Evolutionary conservation across 2,113 vertebrate genomes (phyloP), one percentile per base, ranked within the genome.

Genomic region (Pionites leucogaster): DNA sequence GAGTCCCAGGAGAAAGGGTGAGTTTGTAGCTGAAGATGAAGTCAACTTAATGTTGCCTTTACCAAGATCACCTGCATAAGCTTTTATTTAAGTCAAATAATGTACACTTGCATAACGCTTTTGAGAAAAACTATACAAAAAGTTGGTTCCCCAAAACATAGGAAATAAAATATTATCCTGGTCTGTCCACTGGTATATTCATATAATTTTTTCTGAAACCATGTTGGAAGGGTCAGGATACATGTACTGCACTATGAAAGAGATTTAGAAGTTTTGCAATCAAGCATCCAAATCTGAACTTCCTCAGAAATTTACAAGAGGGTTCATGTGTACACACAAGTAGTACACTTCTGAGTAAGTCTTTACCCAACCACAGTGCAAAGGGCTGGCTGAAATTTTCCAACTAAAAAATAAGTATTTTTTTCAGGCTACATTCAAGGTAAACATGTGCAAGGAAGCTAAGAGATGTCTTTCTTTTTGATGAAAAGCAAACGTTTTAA

Each of bases 401-500:
- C 65, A 68, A 1, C 47, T 60, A 13, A 82, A 84, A 14, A 70
- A 3, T 59, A 74, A 87, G 13, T 19, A 64, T 3, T 6, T 60
- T 90, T 86, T 70, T 60, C 35, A 74, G 46, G 22, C 60, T 78
- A 29, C 10, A 2, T 8, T 60, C 11, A 12, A 9, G 15, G 33
- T 68, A 91, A 92, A 77, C 35, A 70, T 0, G 12, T 35, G 31
- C n/a, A 74, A 85, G 25, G 70, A 7, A 92, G 15, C 35, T 37
- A 85, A 81, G 42, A 60, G 11, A 89, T 28, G 9, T 16, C 46
- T 74, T 29, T 33, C 42, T 90, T 52, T 28, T 80, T 53, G 80
- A 81, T 55, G 20, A 95, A 94, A 91, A 44, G 57, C 31, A 92
- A 82, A 46, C 65, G 78, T 82, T 80, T 96, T 82, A 85, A 93